Percentiles rank a stretch among this genome's conserved stretches.
phyloP scores from a whole-genome alignment of 2,888 invertebrate genomes.

The Arge pagana region DNA sequence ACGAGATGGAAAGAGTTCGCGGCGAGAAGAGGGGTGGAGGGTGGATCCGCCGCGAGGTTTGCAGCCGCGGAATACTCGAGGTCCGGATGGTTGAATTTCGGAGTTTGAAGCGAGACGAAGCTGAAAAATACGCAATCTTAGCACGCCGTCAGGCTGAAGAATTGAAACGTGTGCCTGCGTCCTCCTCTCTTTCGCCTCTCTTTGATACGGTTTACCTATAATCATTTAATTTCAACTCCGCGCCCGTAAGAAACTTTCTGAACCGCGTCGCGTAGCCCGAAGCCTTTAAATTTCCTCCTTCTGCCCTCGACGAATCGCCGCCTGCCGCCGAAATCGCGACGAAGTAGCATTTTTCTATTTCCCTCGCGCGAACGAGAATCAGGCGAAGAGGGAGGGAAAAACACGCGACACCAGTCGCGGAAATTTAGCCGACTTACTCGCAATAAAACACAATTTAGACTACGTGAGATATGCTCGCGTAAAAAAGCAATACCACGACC shows the following conservation, averaged over 20 bases:
- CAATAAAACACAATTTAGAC: too few species aligned
- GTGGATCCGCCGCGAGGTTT: slow-evolving; percentile 46
- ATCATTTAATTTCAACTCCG: slow-evolving; percentile 58
- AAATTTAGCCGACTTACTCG: too few species aligned
- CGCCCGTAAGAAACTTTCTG: too few species aligned
- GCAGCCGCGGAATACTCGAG: neutral
- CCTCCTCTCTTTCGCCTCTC: slow-evolving; percentile 36
- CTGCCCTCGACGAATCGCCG: neutral
- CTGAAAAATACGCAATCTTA: slow-evolving; percentile 60
- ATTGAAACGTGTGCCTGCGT: slow-evolving; percentile 54
- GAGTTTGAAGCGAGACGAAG: slow-evolving; percentile 41
- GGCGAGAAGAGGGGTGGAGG: slow-evolving; percentile 33
- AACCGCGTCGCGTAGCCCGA: too few species aligned
- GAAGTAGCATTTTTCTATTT: neutral
- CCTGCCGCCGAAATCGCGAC: neutral
- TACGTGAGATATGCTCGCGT: slow-evolving; percentile 14
- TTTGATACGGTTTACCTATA: slow-evolving; percentile 59
- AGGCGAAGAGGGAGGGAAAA: too few species aligned
- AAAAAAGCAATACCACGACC: slow-evolving; percentile 26
- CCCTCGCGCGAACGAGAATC: too few species aligned
- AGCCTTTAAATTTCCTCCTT: too few species aligned
- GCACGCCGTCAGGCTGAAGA: slow-evolving; percentile 57
- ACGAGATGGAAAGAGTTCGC: neutral
- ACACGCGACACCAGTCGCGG: too few species aligned
- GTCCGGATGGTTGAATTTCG: slow-evolving; percentile 25